These are phyloP conservation scores for Microchirus variegatus DNA, from an alignment of 2,797 vertebrate genomes.

Conservation along the genomic window DNA sequence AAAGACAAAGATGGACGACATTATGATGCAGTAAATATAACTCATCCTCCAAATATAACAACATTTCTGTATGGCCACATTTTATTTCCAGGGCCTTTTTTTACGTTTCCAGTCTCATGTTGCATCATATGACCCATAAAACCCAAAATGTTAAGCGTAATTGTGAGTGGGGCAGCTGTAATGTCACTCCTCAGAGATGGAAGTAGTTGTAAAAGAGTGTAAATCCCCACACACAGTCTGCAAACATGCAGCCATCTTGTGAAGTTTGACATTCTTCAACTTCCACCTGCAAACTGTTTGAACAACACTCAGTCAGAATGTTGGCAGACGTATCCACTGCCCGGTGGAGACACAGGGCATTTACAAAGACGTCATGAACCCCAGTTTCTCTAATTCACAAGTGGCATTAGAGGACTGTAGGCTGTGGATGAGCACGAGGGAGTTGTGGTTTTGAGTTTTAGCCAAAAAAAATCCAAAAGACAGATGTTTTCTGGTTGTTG, in stretches of 20 bases:
- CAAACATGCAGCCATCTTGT: conserved; percentile 58
- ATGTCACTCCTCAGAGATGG: not conserved
- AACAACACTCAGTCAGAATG: conserved; percentile 51
- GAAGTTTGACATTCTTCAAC: conserved; percentile 68
- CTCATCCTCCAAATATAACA: too few relatives aligned
- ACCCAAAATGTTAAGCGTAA: not conserved
- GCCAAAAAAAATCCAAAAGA: conserved; percentile 4
- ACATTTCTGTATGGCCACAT: too few relatives aligned
- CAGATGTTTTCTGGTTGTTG: not conserved
- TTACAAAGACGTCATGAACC: conserved; percentile 10
- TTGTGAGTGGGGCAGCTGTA: not conserved
- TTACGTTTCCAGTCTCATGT: too few relatives aligned
- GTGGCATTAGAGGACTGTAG: not conserved
- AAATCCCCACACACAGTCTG: conserved; percentile 34
- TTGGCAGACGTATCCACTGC: conserved; percentile 9
- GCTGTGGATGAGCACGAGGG: not conserved
- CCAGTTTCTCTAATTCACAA: not conserved
- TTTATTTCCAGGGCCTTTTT: too few relatives aligned
- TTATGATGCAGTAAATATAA: too few relatives aligned
- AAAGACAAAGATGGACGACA: too few relatives aligned
- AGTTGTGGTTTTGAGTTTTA: not conserved
- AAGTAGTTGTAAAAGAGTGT: conserved; percentile 2
- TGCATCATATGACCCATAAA: too few relatives aligned
- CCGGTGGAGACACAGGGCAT: conserved; percentile 26
- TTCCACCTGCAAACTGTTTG: conserved; percentile 55